Base-by-base conservation (phyloP, 2,888 invertebrate genomes). In the Neoaliturus tenellus region DNA sequence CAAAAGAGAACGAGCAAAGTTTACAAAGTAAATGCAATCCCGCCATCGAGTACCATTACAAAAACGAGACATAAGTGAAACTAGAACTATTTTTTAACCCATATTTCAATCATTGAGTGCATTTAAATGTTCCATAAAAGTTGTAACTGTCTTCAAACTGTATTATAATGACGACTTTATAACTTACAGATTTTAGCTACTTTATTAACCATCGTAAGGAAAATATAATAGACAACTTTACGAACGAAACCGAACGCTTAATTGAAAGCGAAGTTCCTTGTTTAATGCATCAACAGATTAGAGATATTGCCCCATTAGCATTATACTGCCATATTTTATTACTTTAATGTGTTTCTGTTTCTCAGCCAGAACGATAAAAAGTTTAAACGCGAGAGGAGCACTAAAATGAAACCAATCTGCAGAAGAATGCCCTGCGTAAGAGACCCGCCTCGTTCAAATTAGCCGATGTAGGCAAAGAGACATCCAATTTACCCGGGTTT, bases 401-500 rank as follows among this genome's bases (percentile, higher is more conserved):
- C 23, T 55, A 55, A 55, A 62, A 28, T 5, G 28, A 14, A 62
- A 62, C 62, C 62, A 28, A 28, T 28, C 62, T 28, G 28, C 28
- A 2, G 23, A 23, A 14, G 44, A 55, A 55, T 25, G 6, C 55
- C 28, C 51, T 14, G 51, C 62, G 28, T 31, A 62, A 62, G 62
- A 28, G 62, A 35, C 20, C 41, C 6, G 71, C 44, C 8, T 75
- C 48, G 48, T 75, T 75, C 48, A 75, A 75, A 75, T 48, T 75
- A 75, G 39, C 48, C 75, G 2, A 75, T 28, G 44, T 44, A 39
- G 41, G 20, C 39, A 41, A 71, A 44, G 48, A 71, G 75, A 75
- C 75, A 75, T 44, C 75, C 75, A 44, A 75, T 75, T 75, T 44
- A 39, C 48, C 28, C 44, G 44, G 35, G 28, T 75, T 75, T 75